Percentiles rank a stretch among this genome's conserved stretches.
Conservation (phyloP, 1,140 invertebrate genomes). For the Camponotus pennsylvanicus region DNA sequence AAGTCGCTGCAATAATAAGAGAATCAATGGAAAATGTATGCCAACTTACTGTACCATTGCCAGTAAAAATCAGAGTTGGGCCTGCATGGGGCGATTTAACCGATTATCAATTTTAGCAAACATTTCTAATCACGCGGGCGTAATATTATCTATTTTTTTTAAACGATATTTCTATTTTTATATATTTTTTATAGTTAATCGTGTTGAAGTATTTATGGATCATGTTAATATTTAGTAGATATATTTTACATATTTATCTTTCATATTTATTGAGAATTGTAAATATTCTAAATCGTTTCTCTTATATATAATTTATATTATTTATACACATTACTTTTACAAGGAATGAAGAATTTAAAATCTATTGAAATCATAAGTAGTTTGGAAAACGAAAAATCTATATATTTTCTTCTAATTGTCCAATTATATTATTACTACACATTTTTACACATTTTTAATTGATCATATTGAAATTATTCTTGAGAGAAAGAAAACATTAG, state of each 20-base stretch:
- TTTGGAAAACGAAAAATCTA: slow-evolving; percentile 7
- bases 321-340: slow-evolving; percentile 29
- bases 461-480: not conserved
- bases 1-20: slow-evolving; percentile 90
- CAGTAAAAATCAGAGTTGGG: slow-evolving; percentile 95
- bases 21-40: slow-evolving; percentile 93
- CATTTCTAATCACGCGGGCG: not conserved
- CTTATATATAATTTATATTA: slow-evolving; percentile 16
- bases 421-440: slow-evolving; percentile 15
- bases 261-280: slow-evolving; percentile 45
- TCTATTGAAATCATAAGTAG: slow-evolving; percentile 33
- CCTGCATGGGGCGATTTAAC: slow-evolving; percentile 92
- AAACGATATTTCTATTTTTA: slow-evolving; percentile 38
- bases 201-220: slow-evolving; percentile 16
- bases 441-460: slow-evolving; percentile 2
- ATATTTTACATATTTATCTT: slow-evolving; percentile 41
- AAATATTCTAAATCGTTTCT: slow-evolving; percentile 29
- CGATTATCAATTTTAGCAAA: slow-evolving; percentile 81
- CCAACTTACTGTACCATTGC: slow-evolving; percentile 91
- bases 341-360: slow-evolving; percentile 9
- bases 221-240: slow-evolving; percentile 30
- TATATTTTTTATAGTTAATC: slow-evolving; percentile 33
- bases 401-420: slow-evolving; percentile 5
- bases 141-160: not conserved
- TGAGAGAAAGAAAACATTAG: not conserved